Conservation (phyloP, 2,113 vertebrate genomes). For the Grantiella picta region DNA sequence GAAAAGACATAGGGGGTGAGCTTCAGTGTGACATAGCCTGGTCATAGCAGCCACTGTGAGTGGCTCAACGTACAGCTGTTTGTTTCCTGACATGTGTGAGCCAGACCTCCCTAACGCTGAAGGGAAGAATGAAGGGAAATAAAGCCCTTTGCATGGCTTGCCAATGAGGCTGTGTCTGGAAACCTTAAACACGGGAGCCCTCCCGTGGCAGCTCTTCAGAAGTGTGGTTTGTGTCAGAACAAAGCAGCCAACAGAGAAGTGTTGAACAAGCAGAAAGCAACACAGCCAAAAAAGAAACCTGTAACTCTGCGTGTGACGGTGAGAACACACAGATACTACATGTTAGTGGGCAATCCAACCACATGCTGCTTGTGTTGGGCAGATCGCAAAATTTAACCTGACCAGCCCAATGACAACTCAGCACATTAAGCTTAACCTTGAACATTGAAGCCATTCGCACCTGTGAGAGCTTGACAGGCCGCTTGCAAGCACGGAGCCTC, state of each 20-base stretch:
- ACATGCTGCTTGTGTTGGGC: neutral
- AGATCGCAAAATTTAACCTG: neutral
- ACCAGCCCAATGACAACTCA: neutral
- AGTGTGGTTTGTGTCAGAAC: neutral
- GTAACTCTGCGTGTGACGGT: neutral
- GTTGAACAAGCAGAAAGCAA: neutral
- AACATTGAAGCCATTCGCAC: neutral
- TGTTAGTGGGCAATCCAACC: neutral
- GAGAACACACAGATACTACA: neutral
- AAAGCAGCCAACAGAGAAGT: neutral
- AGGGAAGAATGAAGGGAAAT: neutral
- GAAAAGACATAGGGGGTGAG: neutral
- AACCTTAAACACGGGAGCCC: constrained; percentile 61
- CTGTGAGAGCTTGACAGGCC: neutral
- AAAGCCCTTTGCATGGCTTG: neutral
- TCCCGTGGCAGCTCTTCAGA: constrained; percentile 51
- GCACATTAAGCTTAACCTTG: neutral
- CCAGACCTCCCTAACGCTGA: neutral
- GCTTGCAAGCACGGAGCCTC: neutral
- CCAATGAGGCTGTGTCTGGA: rapidly evolving
- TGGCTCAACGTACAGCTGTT: neutral
- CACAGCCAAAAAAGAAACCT: neutral
- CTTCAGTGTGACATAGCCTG: neutral
- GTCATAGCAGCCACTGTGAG: neutral
- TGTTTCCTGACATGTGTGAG: neutral